A percentile compares a stretch with the other conserved stretches of the same genome.
These are phyloP conservation scores for Drosophila nigritarsus DNA, from an alignment of 2,888 invertebrate genomes.

Conservation along the genomic window DNA sequence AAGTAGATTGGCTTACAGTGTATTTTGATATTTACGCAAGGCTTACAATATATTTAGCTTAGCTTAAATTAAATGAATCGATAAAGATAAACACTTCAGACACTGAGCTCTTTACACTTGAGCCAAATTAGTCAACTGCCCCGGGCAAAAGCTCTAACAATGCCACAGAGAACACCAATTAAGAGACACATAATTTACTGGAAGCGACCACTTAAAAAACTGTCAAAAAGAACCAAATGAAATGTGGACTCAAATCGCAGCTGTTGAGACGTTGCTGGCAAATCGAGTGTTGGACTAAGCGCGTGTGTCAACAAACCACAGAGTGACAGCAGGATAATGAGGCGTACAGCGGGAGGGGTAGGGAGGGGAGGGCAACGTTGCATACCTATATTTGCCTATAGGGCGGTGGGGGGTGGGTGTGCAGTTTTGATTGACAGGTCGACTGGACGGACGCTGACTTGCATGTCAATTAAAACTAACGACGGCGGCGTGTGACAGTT, in stretches of 20 bases:
- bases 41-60: not conserved
- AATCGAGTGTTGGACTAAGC: conserved; percentile 25
- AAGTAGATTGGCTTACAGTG: not conserved
- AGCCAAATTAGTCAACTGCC: conserved; percentile 38
- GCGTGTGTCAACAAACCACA: conserved; percentile 76
- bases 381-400: conserved; percentile 4
- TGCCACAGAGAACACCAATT: conserved; percentile 48
- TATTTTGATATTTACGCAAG: not conserved
- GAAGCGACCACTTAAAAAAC: conserved; percentile 41
- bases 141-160: conserved; percentile 17
- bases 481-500: conserved; percentile 66
- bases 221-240: conserved; percentile 29
- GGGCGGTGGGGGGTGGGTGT: conserved; percentile 30
- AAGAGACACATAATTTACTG: conserved; percentile 28
- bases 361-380: not conserved
- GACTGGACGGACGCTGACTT: conserved; percentile 84
- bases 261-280: conserved; percentile 25
- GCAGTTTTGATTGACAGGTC: conserved; percentile 83
- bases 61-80: not conserved
- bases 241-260: conserved; percentile 17
- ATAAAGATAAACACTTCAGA: not conserved
- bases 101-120: conserved; percentile 23
- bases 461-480: conserved; percentile 83
- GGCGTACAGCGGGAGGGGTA: conserved; percentile 25
- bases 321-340: conserved; percentile 61